Evolutionary conservation across 1,140 invertebrate genomes (phyloP), one percentile per base, ranked within the genome.

Genomic region (Papilio polyxenes): DNA sequence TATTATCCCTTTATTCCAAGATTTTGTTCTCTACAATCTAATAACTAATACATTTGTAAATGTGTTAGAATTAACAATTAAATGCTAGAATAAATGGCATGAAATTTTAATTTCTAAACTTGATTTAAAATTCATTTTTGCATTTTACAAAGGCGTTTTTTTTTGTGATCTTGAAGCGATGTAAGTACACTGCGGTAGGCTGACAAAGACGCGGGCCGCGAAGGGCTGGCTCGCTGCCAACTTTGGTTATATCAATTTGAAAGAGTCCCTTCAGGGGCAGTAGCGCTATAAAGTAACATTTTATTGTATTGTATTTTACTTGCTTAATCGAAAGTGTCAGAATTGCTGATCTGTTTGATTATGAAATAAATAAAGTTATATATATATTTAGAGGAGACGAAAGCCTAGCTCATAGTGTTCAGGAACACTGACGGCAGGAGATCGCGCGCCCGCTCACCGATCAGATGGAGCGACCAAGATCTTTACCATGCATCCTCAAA

Each of bases 161-260:
- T 37, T 37, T 62, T 62, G 9, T 7, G 9, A 65, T 65, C 62
- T 65, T 65, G 20, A 31, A 31, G 23, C 62, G 62, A 11, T 31
- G 62, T 65, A 65, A 65, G 62, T 76, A 31, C 7, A 76, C 59
- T 78, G 76, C 76, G 80, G 69, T 79, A 62, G 75, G 75, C 56
- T 49, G 75, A 84, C 83, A 84, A 84, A 84, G 80, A 77, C 79
- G 75, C 83, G 74, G 51, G 69, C 37, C 40, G 37, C n/a, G 81
- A 83, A 69, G 81, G 76, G 69, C 77, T 84, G 83, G 83, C 81
- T 51, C 23, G 9, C 7, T 13, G 83, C 83, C 83, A 84, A 75
- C 37, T 81, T 81, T 82, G 78, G 80, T 85, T 83, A 65, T 85
- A 85, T 85, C 82, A 83, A 82, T 85, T 85, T 82, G 82, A 81